phyloP scores from a whole-genome alignment of 2,113 vertebrate species.

The Syrmaticus mikado region DNA sequence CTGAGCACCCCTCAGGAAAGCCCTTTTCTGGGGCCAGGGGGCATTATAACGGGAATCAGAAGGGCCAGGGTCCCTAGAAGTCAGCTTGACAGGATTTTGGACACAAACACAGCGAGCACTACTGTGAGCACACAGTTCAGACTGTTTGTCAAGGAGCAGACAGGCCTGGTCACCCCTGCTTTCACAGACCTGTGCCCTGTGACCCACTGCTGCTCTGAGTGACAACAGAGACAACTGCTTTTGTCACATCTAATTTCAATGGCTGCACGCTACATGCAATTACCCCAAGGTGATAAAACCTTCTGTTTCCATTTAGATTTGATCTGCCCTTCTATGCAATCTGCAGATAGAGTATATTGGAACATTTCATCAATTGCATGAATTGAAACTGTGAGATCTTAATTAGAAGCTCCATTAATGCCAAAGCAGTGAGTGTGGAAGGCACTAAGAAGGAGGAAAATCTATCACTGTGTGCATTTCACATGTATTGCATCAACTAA shows the following conservation, averaged over 20 bases:
- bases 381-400: neutral
- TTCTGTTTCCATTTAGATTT: conserved; percentile 12
- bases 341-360: neutral
- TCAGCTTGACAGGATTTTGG: neutral
- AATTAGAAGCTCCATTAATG: conserved; percentile 9
- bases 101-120: accelerated
- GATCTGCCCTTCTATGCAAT: neutral
- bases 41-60: no score
- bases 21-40: neutral
- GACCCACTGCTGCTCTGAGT: neutral
- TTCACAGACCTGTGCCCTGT: neutral
- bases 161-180: neutral
- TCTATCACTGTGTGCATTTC: neutral
- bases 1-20: neutral
- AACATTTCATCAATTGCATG: neutral
- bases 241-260: conserved; percentile 9
- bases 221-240: neutral
- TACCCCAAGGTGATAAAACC: conserved; percentile 25
- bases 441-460: neutral
- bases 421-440: neutral
- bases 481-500: neutral
- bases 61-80: neutral
- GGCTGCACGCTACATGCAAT: neutral
- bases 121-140: neutral
- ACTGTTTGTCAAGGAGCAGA: accelerated